Base-by-base conservation (phyloP, 37 sponge, comb jelly and placozoan species). In the Petrosia ficiformis region DNA sequence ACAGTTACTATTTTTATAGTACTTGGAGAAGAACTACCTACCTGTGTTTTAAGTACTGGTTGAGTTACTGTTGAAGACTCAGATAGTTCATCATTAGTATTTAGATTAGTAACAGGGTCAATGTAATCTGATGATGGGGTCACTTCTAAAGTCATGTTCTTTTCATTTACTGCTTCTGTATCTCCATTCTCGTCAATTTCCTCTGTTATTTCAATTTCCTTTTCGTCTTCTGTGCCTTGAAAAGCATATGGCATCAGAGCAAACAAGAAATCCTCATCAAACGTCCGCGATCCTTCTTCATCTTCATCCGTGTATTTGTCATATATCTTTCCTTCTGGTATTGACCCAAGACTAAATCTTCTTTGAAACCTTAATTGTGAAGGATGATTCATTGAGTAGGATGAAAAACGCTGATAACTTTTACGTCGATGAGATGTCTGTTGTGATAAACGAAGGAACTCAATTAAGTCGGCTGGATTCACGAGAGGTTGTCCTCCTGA, bases 261-360 rank as follows among this genome's bases (percentile, higher is more conserved):
- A 26, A 39, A 4, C 1, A 59, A 4, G 48, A 59, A 33, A 4
- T 73, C 31, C 21, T 72, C 67, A 34, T 73, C 68, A 32, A 72
- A 48, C 6, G 32, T 25, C 24, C 35, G 64, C 3, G 76, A 30
- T 44, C 33, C 21, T 48, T 29, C 72, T 2, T n/a, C 38, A 54
- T 33, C 44, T 26, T 78, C 68, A 2, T 79, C 44, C 21, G 21
- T 60, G 44, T 89, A 89, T 33, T 70, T 34, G 11, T 44, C 70
- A 14, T 84, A 85, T 16, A 89, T 80, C 74, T 70, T 44, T 3
- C 90, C 90, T 68, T 89, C 90, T 1, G 90, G 90, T 8, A 89
- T 89, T 5, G 85, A 42, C 0, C 90, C 90, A 24, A 89, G 73
- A 40, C 90, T 89, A 37, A 89, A 64, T 30, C 90, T 65, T 68